Base-by-base conservation (phyloP, 1,140 invertebrate genomes). In the Diabrotica undecimpunctata region DNA sequence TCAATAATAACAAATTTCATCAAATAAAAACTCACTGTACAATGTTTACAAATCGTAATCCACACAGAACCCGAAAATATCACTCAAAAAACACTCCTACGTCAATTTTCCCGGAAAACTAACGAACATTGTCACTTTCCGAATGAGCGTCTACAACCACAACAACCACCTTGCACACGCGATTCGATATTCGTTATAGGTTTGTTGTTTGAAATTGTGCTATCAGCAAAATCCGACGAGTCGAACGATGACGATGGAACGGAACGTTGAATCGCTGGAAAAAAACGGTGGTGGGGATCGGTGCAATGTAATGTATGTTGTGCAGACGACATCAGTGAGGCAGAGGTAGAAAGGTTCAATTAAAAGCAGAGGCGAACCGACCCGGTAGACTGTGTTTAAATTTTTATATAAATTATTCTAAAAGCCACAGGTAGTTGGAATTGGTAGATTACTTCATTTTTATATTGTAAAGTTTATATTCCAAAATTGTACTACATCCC, bases 241-340 rank as follows among this genome's bases (percentile, higher is more conserved):
- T 46, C 41, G 41, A 46, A 46, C 41, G 41, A 46, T n/a, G 8
- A 46, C 41, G 41, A 46, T 46, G 41, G 6, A 46, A 46, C 41
- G 5, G 41, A 46, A 46, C 41, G 41, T 46, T 46, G n/a, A 46
- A n/a, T 46, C 41, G 41, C 8, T 46, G 41, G 41, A 10, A 46
- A 46, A 46, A 46, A 46, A 46, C 41, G 8, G 6, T 46, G 41
- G 41, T 5, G 41, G 41, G 41, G 41, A 46, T 46, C 41, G 41
- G 41, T 46, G 41, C 41, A 46, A 46, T 46, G 41, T 46, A 46
- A n/a, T 46, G 41, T 46, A 46, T 46, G 41, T 46, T 46, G 41
- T 8, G 41, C n/a, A 46, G 41, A 46, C 41, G 41, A 46, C 41
- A 46, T 46, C 41, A 46, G 5, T 46, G 41, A 46, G n/a, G n/a